These are phyloP conservation scores for Saccostrea glomerata DNA, from an alignment of 1,140 invertebrate species.

Conservation along the genomic window DNA sequence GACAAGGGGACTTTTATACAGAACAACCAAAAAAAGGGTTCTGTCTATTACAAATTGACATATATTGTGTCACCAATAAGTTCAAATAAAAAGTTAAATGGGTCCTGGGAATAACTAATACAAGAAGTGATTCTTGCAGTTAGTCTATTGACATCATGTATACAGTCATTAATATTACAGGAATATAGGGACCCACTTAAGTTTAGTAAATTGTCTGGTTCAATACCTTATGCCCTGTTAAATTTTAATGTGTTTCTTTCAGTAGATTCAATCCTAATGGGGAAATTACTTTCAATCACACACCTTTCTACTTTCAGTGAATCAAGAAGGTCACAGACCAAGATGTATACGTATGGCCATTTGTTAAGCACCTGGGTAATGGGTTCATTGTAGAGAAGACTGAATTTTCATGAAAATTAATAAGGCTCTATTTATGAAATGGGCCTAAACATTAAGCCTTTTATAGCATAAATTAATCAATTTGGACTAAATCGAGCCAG, in stretches of 20 bases:
- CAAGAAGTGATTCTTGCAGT: too few relatives aligned
- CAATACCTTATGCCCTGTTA: constrained; percentile 10
- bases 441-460: background rate
- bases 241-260: constrained; percentile 33
- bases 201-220: too few relatives aligned
- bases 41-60: too few relatives aligned
- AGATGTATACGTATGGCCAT: background rate
- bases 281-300: constrained; percentile 27
- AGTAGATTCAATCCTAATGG: background rate
- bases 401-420: constrained; percentile 11
- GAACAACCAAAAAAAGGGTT: too few relatives aligned
- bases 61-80: too few relatives aligned
- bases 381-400: background rate
- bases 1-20: too few relatives aligned
- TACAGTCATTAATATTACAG: too few relatives aligned
- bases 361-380: constrained; percentile 26
- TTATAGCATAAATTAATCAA: constrained; percentile 1
- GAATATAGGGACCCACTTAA: too few relatives aligned
- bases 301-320: background rate
- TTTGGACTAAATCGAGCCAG: background rate
- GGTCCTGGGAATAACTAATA: too few relatives aligned
- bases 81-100: too few relatives aligned
- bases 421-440: background rate
- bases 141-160: too few relatives aligned
- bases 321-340: background rate